Conservation (phyloP, 2,797 vertebrate genomes). For the Sebastes reedi region DNA sequence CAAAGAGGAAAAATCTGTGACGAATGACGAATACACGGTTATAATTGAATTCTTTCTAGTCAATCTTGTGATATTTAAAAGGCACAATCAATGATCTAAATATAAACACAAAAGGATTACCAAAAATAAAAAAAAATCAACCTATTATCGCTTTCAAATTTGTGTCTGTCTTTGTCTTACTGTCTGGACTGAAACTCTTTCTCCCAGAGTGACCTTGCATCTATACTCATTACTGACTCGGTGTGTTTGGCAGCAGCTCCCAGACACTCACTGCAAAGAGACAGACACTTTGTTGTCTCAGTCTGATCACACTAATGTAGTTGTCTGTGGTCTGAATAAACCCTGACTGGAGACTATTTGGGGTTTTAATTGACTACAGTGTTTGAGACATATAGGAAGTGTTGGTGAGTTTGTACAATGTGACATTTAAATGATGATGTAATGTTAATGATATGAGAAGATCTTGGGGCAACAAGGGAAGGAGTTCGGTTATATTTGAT, state of each 20-base stretch:
- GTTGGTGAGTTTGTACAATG: not conserved
- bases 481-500: conserved; percentile 12
- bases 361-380: not conserved
- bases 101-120: not conserved
- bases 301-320: not conserved
- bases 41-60: not conserved
- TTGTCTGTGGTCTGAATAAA: not conserved
- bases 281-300: not conserved
- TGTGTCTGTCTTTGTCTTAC: not conserved
- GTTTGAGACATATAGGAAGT: rapidly evolving
- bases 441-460: not conserved
- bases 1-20: not conserved
- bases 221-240: not conserved
- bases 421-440: conserved; percentile 36
- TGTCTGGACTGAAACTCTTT: conserved; percentile 6
- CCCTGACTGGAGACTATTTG: not conserved
- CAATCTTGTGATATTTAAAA: not conserved
- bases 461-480: not conserved
- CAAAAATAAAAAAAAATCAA: not conserved
- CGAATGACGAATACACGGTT: not conserved
- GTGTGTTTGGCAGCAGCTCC: conserved; percentile 4
- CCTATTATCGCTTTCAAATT: not conserved
- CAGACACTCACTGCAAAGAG: not conserved
- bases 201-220: not conserved
- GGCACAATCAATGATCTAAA: not conserved